A percentile compares a stretch with the other conserved stretches of the same genome.
Evolutionary conservation across 2,888 invertebrate genomes (phyloP).

Genomic region (Limnephilus lunatus): DNA sequence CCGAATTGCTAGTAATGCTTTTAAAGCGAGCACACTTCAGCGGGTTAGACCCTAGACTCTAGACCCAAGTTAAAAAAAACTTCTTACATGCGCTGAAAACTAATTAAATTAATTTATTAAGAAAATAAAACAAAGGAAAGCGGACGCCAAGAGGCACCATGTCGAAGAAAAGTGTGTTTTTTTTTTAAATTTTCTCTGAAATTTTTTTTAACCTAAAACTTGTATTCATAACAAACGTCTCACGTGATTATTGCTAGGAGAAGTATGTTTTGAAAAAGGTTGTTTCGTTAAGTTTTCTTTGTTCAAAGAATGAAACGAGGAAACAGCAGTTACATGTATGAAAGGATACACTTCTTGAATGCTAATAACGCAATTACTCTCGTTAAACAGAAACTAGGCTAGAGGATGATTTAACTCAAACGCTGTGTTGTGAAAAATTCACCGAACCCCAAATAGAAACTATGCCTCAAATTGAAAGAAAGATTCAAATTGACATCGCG

Average conservation of each 20-base stretch:
- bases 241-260: no score
- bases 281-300: not conserved
- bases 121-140: no score
- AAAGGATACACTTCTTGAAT: constrained; percentile 12
- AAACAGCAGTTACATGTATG: constrained; percentile 5
- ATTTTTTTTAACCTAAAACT: no score
- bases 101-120: no score
- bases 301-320: not conserved
- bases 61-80: no score
- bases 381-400: not conserved
- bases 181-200: not conserved
- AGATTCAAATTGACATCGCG: constrained; percentile 42
- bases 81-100: no score
- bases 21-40: no score
- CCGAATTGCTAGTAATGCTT: no score
- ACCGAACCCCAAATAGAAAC: constrained; percentile 15
- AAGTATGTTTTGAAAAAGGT: not conserved
- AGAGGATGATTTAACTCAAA: constrained; percentile 21
- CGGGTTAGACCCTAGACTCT: no score
- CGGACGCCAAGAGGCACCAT: no score
- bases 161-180: not conserved
- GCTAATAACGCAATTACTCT: not conserved
- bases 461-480: constrained; percentile 19
- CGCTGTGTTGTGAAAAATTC: not conserved
- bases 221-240: no score